Evolutionary conservation across 2,797 vertebrate species (phyloP).

Genomic region (Catharus ustulatus): DNA sequence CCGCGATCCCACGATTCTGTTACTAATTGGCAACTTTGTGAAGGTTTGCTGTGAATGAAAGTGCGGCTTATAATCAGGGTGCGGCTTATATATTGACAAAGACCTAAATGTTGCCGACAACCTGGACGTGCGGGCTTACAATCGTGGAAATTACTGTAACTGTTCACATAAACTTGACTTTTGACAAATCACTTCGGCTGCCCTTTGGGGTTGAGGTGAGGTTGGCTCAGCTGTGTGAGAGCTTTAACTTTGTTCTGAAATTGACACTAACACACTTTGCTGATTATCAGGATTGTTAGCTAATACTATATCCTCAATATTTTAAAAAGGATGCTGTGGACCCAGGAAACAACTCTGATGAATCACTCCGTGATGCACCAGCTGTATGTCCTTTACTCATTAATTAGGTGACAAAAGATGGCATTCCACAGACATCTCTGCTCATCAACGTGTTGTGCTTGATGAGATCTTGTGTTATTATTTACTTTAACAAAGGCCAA

Average conservation of each 20-base stretch:
- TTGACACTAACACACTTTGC: background rate
- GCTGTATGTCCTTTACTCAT: background rate
- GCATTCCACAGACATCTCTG: background rate
- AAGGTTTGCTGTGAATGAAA: too few species aligned
- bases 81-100: too few species aligned
- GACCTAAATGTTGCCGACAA: too few species aligned
- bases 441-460: background rate
- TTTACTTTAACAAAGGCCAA: background rate
- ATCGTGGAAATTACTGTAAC: background rate
- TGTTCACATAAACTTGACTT: background rate
- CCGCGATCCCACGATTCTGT: too few species aligned
- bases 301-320: background rate
- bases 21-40: too few species aligned
- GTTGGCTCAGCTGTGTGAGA: background rate
- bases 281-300: background rate
- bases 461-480: background rate
- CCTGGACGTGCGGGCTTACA: too few species aligned
- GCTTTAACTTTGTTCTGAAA: background rate
- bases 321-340: background rate
- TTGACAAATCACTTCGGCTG: background rate
- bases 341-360: background rate
- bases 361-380: background rate
- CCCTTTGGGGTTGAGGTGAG: background rate
- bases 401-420: background rate
- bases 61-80: too few species aligned